Conservation (phyloP, 2,113 vertebrate genomes). For the Anolis sagrei region DNA sequence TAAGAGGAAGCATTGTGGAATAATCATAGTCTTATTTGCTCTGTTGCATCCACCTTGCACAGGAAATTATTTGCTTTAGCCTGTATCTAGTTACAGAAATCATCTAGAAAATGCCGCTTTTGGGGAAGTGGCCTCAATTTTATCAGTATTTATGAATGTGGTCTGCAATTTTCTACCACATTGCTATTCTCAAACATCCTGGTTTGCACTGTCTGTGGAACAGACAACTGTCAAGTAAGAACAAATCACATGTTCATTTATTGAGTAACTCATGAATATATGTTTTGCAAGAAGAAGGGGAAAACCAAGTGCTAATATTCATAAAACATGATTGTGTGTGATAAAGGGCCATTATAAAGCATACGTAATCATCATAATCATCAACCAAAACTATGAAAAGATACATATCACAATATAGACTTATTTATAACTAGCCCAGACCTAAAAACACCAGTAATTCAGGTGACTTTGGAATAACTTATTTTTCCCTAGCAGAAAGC, state of each 20-base stretch:
- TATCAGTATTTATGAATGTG: conserved; percentile 14
- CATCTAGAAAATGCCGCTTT: conserved; percentile 5
- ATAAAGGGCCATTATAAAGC: too few species aligned
- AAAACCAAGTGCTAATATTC: neutral
- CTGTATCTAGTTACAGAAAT: conserved; percentile 18
- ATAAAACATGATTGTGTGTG: too few species aligned
- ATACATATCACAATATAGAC: too few species aligned
- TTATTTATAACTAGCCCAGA: too few species aligned
- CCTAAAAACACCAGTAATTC: too few species aligned
- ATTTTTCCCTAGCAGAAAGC: too few species aligned
- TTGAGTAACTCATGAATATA: neutral
- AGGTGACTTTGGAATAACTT: too few species aligned
- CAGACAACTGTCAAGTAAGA: neutral
- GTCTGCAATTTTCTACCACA: conserved; percentile 2
- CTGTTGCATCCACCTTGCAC: neutral
- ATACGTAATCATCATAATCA: too few species aligned
- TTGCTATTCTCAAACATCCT: neutral
- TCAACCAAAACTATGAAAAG: too few species aligned
- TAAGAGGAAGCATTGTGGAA: conserved; percentile 1
- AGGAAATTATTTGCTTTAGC: neutral
- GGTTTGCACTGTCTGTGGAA: neutral
- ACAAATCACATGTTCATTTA: neutral
- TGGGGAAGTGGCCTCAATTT: conserved; percentile 3
- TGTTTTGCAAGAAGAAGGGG: neutral
- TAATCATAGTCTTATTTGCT: neutral